A percentile compares a stretch with the other conserved stretches of the same genome.
phyloP scores from a whole-genome alignment of 2,797 vertebrate species.

The Heliangelus exortis region DNA sequence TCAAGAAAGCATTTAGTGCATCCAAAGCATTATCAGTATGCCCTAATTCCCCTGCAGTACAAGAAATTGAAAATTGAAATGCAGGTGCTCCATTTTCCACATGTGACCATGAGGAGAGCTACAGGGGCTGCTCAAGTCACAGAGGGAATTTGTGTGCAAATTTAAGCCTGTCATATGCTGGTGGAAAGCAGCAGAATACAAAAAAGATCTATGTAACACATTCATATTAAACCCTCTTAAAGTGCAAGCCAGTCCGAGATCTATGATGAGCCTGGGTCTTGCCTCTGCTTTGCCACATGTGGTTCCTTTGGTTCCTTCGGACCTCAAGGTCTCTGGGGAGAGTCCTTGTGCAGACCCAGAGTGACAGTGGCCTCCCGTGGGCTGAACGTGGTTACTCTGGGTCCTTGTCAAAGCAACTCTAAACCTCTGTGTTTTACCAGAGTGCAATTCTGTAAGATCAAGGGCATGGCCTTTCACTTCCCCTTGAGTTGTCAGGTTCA shows the following conservation, averaged over 20 bases:
- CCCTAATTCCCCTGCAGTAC: background rate
- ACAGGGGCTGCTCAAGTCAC: background rate
- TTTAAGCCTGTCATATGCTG: background rate
- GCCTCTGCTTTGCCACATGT: background rate
- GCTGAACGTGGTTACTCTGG: background rate
- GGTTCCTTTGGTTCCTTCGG: background rate
- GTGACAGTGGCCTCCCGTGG: rapidly evolving
- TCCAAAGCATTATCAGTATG: background rate
- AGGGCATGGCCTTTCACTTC: background rate
- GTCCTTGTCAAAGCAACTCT: rapidly evolving
- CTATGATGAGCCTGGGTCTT: background rate
- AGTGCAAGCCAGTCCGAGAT: background rate
- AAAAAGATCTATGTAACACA: background rate
- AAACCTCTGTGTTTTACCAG: rapidly evolving
- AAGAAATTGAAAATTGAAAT: slow-evolving; percentile 39
- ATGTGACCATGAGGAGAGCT: background rate
- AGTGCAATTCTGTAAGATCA: background rate
- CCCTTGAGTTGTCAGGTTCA: background rate
- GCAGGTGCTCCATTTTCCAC: slow-evolving; percentile 3
- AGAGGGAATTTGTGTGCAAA: slow-evolving; percentile 25
- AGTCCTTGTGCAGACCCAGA: background rate
- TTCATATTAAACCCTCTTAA: background rate
- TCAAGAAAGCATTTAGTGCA: background rate
- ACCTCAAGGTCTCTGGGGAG: background rate
- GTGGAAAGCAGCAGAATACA: background rate